Percentiles rank a stretch among this genome's conserved stretches.
Evolutionary conservation across 2,797 vertebrate species (phyloP).

Genomic region (Lagothrix lagotricha): DNA sequence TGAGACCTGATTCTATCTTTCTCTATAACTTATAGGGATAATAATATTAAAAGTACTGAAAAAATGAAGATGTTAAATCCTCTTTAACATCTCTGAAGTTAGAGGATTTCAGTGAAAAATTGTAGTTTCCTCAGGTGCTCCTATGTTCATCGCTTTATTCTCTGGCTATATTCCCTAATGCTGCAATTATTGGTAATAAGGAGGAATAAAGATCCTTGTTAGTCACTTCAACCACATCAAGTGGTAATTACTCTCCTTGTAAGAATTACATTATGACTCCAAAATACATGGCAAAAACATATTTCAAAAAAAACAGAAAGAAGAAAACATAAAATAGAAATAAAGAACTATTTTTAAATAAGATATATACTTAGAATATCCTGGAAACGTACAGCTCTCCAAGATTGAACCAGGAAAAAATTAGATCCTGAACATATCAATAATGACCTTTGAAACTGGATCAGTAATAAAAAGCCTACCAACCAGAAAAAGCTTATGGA

Average conservation of each 20-base stretch:
- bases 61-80: background rate
- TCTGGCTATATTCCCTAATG: background rate
- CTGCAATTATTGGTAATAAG: background rate
- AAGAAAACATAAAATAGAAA: background rate
- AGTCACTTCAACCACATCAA: background rate
- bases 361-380: background rate
- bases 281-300: background rate
- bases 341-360: slow-evolving; percentile 2
- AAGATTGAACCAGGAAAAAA: background rate
- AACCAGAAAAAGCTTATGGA: background rate
- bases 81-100: background rate
- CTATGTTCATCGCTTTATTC: background rate
- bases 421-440: background rate
- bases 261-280: background rate
- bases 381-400: background rate
- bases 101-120: slow-evolving; percentile 33
- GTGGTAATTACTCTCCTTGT: background rate
- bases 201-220: background rate
- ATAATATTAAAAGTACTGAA: slow-evolving; percentile 2
- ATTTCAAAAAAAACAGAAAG: background rate
- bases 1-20: background rate
- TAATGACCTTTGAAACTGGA: background rate
- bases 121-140: background rate
- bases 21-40: background rate
- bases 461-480: background rate